Base-by-base conservation (phyloP, 2,888 invertebrate genomes). In the Drosophila pegasa region DNA sequence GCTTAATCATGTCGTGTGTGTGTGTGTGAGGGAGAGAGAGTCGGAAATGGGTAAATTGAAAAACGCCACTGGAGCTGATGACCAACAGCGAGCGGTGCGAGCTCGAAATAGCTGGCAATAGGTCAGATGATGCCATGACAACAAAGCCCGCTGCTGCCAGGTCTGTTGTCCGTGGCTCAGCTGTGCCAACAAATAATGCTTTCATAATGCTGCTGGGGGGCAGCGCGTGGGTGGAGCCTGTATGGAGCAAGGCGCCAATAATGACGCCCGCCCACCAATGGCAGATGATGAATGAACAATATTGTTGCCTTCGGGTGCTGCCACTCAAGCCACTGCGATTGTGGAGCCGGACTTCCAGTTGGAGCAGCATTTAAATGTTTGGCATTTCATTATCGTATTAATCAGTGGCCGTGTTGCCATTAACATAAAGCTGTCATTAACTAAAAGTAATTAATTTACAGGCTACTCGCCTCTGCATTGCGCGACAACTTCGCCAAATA, bases 41-140 rank as follows among this genome's bases (percentile, higher is more conserved):
- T 35, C 78, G 85, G 82, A 82, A 82, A 82, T 78, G 55, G 78
- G 76, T 67, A 87, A 80, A 88, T 87, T 87, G 89, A 86, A 87
- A 87, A 83, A 64, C 82, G 74, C 82, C 87, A 82, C 70, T 83
- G 87, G 85, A 78, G 71, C 58, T 64, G 71, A 63, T 51, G 50
- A 40, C 65, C 70, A 64, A 35, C 56, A 51, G 63, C 27, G 50
- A 33, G 31, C 41, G 48, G 58, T 48, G 18, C 57, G 33, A 35
- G 55, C 47, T 38, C 38, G 57, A 35, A 40, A 29, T 41, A 33
- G 38, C 16, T 37, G 43, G 64, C 65, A 51, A 40, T 45, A 68
- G 79, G 66, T 72, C 65, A 75, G 71, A 74, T 74, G 68, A 69
- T 62, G 63, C 67, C 73, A 65, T 54, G 57, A 54, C 60, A 52